Evolutionary conservation across 2,113 vertebrate genomes (phyloP).

Genomic region (Callospermophilus lateralis): DNA sequence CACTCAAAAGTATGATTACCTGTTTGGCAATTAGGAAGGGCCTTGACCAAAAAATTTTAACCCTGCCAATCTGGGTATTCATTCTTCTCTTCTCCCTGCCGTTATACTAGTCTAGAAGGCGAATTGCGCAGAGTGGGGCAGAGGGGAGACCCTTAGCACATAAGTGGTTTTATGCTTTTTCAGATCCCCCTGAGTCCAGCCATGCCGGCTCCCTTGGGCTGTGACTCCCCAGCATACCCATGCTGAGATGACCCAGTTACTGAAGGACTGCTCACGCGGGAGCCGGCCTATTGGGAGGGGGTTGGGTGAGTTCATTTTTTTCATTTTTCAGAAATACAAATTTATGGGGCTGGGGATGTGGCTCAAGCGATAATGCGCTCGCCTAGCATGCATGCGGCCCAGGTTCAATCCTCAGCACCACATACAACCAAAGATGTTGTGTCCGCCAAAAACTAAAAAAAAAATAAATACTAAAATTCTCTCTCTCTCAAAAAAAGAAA

Average conservation of each 20-base stretch:
- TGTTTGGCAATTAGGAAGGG: slow-evolving; percentile 12
- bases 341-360: neutral
- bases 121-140: slow-evolving; percentile 19
- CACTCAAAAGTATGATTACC: neutral
- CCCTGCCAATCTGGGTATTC: neutral
- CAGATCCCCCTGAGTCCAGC: slow-evolving; percentile 83
- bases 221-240: slow-evolving; percentile 80
- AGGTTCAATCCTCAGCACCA: no score
- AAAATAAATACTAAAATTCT: no score
- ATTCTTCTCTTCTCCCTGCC: neutral
- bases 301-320: slow-evolving; percentile 85
- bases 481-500: no score
- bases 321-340: slow-evolving; percentile 69
- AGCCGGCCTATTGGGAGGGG: slow-evolving; percentile 84
- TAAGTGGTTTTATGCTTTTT: slow-evolving; percentile 85
- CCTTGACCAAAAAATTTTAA: neutral
- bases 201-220: slow-evolving; percentile 81
- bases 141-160: slow-evolving; percentile 74
- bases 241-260: slow-evolving; percentile 83
- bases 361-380: no score
- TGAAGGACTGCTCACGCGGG: slow-evolving; percentile 81
- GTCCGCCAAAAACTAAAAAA: no score
- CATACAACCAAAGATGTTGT: no score
- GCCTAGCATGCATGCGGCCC: no score
- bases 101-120: neutral